Evolutionary conservation across 2,888 invertebrate genomes (phyloP), one percentile per base, ranked within the genome.

Genomic region (Watsonalla cultraria): DNA sequence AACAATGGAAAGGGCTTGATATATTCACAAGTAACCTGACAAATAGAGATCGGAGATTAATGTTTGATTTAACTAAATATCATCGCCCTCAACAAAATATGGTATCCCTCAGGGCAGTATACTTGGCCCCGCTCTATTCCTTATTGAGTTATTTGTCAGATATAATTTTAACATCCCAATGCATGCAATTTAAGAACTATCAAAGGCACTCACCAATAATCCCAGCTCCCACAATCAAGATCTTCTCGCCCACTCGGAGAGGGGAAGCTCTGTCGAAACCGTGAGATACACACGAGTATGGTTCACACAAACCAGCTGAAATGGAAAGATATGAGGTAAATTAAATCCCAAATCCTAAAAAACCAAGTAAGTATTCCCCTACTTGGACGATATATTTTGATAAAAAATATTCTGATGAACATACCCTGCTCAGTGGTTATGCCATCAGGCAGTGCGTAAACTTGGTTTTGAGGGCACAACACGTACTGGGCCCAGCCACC

Each of bases 401-500:
- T 24, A 24, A 24, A 24, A 24, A 24, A 24, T 24, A 24, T 24
- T 24, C 24, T 24, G 24, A 24, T 2, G 24, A 1, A 24, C 92
- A 94, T 62, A 93, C 94, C 94, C 84, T 93, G 92, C 64, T 93
- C 88, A 5, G 93, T 85, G 2, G 92, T 88, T 24, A 94, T 91
- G 0, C 72, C 80, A 4, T 91, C 90, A 0, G 93, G 92, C 34
- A 94, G 57, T n/a, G 84, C 84, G 64, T 86, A 92, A 2, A 95
- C 93, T 77, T 94, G 94, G 0, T 75, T 76, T 53, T 93, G 92
- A 0, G 94, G 94, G 0, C 92, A 92, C 14, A 87, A 49, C n/a
- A 86, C 91, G 66, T 93, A 95, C 58, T 93, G 92, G 0, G 94
- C 93, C 94, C 94, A 95, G 33, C 95, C 95, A 0, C 95, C 95